phyloP scores from a whole-genome alignment of 2,888 invertebrate species.

The Mimachlamys varia region DNA sequence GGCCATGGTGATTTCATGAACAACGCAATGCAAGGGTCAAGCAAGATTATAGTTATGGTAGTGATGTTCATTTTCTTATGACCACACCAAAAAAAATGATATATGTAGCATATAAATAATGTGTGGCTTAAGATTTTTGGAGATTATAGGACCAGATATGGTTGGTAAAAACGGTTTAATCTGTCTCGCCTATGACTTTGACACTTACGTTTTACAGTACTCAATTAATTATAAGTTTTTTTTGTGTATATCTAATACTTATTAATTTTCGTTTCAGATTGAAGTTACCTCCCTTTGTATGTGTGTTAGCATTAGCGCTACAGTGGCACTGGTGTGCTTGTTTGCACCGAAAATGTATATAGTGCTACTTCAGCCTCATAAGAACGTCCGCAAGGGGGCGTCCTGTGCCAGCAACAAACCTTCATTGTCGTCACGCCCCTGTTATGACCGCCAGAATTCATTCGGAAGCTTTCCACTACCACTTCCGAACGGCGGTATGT shows the following conservation, averaged over 20 bases:
- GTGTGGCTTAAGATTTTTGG: too few relatives aligned
- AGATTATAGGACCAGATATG: too few relatives aligned
- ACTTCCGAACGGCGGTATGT: constrained; percentile 50
- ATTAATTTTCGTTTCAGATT: constrained; percentile 83
- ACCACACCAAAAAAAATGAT: too few relatives aligned
- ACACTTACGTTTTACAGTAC: too few relatives aligned
- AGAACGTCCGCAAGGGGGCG: constrained; percentile 86
- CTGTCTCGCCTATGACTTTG: background rate
- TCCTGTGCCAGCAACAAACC: constrained; percentile 69
- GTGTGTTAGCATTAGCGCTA: constrained; percentile 87
- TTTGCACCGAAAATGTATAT: constrained; percentile 89
- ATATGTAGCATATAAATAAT: too few relatives aligned
- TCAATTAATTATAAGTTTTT: background rate
- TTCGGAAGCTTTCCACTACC: constrained; percentile 53
- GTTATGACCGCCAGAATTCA: constrained; percentile 48
- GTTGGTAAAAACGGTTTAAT: background rate
- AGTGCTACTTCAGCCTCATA: constrained; percentile 88
- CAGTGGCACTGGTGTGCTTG: constrained; percentile 87
- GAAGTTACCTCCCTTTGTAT: constrained; percentile 88
- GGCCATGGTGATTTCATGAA: too few relatives aligned
- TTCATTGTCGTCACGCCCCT: constrained; percentile 32
- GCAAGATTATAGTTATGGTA: too few relatives aligned
- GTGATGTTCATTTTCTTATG: too few relatives aligned
- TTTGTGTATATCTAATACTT: background rate
- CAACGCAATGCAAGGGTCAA: too few relatives aligned